A percentile compares a stretch with the other conserved stretches of the same genome.
These are phyloP conservation scores for Meriones unguiculatus DNA, from an alignment of 2,113 vertebrate species.

Conservation along the genomic window DNA sequence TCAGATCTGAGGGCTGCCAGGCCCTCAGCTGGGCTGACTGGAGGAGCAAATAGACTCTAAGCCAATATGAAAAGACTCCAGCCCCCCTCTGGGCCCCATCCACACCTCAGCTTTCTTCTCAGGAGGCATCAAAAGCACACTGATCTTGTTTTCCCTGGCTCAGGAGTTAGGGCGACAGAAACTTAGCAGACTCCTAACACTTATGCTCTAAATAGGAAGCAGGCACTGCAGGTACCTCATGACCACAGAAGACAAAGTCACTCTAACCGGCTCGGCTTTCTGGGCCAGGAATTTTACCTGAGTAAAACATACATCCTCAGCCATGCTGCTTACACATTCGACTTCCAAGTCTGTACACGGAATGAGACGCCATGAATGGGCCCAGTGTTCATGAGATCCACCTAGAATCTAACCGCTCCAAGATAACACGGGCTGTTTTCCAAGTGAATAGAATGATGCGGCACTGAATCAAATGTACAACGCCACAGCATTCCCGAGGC, in stretches of 20 bases:
- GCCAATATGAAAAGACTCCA: neutral
- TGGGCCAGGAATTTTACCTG: neutral
- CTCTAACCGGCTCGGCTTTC: neutral
- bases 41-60: neutral
- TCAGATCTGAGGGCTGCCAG: neutral
- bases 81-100: neutral
- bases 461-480: neutral
- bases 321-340: neutral
- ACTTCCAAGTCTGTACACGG: slow-evolving; percentile 32
- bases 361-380: neutral
- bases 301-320: neutral
- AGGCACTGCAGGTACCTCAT: neutral
- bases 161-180: neutral
- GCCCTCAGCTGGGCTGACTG: neutral
- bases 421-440: slow-evolving; percentile 26
- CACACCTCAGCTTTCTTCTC: slow-evolving; percentile 17
- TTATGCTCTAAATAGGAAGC: neutral
- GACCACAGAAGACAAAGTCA: neutral
- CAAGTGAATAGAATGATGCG: slow-evolving; percentile 51
- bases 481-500: neutral
- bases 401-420: neutral
- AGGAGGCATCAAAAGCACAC: neutral
- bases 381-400: neutral
- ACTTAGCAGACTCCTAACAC: neutral
- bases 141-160: neutral